Percentiles rank a stretch among this genome's conserved stretches.
Evolutionary conservation across 2,888 invertebrate species (phyloP).

Genomic region (Eupelmus urozonus): DNA sequence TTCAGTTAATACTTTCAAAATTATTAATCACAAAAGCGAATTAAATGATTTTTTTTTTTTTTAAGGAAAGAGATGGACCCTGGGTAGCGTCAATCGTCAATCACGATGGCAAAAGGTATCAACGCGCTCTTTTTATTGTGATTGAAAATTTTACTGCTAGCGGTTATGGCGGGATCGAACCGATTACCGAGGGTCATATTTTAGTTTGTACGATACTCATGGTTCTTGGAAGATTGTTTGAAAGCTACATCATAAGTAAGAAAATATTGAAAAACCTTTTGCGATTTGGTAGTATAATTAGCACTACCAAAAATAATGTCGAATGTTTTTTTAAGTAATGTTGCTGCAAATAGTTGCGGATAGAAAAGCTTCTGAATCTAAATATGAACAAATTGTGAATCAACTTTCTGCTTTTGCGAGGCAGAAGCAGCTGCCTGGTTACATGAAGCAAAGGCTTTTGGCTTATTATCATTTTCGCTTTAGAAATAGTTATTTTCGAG

Average conservation of each 20-base stretch:
- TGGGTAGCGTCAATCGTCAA: slow-evolving; percentile 64
- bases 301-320: too few species aligned
- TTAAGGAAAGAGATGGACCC: slow-evolving; percentile 60
- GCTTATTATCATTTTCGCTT: slow-evolving; percentile 76
- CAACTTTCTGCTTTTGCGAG: slow-evolving; percentile 75
- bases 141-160: slow-evolving; percentile 70
- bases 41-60: too few species aligned
- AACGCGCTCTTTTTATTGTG: slow-evolving; percentile 69
- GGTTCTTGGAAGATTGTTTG: slow-evolving; percentile 70
- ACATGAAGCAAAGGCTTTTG: slow-evolving; percentile 73
- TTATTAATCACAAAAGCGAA: too few species aligned
- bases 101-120: slow-evolving; percentile 54
- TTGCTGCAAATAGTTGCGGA: slow-evolving; percentile 69
- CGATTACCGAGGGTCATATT: slow-evolving; percentile 64
- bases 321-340: slow-evolving; percentile 67
- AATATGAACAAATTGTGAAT: slow-evolving; percentile 76
- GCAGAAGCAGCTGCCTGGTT: slow-evolving; percentile 74
- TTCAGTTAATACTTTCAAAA: too few species aligned
- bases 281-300: too few species aligned
- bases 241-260: slow-evolving; percentile 71
- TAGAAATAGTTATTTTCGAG: slow-evolving; percentile 76
- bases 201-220: slow-evolving; percentile 69
- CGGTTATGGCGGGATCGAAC: slow-evolving; percentile 68
- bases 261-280: not conserved
- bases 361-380: slow-evolving; percentile 70